phyloP scores from a whole-genome alignment of 2,888 invertebrate species.

The Harmothoe impar region DNA sequence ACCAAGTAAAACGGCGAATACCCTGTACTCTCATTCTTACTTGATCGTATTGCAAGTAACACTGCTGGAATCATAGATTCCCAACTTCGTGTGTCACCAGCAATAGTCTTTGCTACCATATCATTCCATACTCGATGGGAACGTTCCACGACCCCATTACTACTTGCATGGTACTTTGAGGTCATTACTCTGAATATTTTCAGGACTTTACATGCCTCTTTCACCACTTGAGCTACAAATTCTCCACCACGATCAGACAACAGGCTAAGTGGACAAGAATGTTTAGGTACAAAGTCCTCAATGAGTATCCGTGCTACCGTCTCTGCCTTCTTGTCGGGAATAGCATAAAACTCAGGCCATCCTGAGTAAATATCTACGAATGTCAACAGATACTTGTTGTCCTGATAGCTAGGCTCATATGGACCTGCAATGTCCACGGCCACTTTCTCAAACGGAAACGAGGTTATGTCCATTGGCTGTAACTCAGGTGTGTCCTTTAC shows the following conservation, averaged over 20 bases:
- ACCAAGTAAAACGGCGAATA: neutral
- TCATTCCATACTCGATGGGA: neutral
- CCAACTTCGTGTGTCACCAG: neutral
- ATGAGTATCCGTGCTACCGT: neutral
- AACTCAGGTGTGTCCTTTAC: neutral
- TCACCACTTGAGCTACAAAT: neutral
- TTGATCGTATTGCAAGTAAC: neutral
- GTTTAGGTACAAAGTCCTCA: neutral
- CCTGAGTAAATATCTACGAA: neutral
- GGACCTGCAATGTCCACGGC: neutral
- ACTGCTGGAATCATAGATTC: neutral
- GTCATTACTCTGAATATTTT: no score
- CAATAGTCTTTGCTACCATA: neutral
- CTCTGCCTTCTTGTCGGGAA: constrained; percentile 4
- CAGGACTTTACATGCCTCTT: no score
- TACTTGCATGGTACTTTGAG: neutral
- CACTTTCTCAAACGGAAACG: neutral
- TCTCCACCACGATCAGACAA: neutral
- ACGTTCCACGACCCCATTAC: neutral
- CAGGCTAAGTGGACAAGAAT: neutral
- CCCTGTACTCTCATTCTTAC: neutral
- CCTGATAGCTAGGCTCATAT: neutral
- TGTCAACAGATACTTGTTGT: neutral
- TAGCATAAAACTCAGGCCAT: neutral
- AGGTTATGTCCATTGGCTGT: neutral